These are phyloP conservation scores for Falco naumanni DNA, from an alignment of 2,797 vertebrate species.

Conservation along the genomic window DNA sequence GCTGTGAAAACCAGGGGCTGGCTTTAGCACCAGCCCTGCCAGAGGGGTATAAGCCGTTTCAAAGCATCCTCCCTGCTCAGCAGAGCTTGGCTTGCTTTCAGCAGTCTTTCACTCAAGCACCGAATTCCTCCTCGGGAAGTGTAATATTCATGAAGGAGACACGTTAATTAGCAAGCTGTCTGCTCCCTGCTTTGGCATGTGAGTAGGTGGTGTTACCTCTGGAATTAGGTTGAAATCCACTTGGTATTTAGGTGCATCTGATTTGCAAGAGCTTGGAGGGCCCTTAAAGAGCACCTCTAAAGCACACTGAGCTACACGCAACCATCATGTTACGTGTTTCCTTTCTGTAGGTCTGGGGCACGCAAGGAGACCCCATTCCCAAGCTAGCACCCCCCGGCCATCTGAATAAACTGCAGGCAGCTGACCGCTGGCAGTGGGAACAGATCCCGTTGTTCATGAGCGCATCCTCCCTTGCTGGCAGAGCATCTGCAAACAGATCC, in stretches of 20 bases:
- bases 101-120: not conserved
- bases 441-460: fast-evolving
- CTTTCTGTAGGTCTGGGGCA: not conserved
- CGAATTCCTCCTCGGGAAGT: constrained; percentile 4
- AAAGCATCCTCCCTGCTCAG: not conserved
- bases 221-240: constrained; percentile 35
- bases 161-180: constrained; percentile 31
- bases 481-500: not conserved
- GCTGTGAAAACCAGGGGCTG: not conserved
- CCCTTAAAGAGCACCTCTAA: constrained; percentile 3
- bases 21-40: not conserved
- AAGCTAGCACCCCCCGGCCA: not conserved
- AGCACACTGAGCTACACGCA: not conserved
- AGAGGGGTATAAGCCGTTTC: not conserved
- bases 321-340: not conserved
- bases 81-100: not conserved
- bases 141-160: constrained; percentile 40
- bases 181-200: constrained; percentile 38
- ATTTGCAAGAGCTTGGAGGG: constrained; percentile 16
- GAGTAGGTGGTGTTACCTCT: constrained; percentile 49
- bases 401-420: not conserved
- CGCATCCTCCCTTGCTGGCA: not conserved
- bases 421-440: fast-evolving
- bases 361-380: not conserved
- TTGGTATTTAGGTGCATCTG: constrained; percentile 42